Evolutionary conservation across 2,888 invertebrate genomes (phyloP), one percentile per base, ranked within the genome.

Genomic region (Branchellion lobata): DNA sequence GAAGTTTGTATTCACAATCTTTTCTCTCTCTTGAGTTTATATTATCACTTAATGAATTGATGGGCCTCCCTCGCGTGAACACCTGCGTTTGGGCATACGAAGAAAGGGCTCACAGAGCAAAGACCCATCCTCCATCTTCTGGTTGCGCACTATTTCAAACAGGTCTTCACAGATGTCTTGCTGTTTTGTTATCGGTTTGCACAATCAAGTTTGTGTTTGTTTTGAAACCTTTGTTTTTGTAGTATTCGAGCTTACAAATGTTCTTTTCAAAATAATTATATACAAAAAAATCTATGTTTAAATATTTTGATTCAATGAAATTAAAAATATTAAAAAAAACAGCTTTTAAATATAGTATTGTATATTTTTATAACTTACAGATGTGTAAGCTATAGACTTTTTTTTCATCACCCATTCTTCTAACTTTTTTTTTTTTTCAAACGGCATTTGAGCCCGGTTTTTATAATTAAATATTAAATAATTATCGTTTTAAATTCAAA

Each of bases 71-170:
- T n/a, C n/a, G n/a, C n/a, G n/a, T n/a, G n/a, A n/a, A n/a, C 94
- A 96, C 80, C 96, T 91, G 81, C 96, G 90, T 86, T 97, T 97
- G 0, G 98, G 97, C 14, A 93, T 95, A 83, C 97, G 90, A 84
- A 97, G 95, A 86, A 98, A 97, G 0, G 94, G 92, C 87, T 98
- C 97, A 88, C 96, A 96, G 3, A 97, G 87, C 84, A 94, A 89
- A 0, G 92, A 90, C 0, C 96, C 96, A 89, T 96, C 96, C 83
- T 95, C 94, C 84, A 94, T 94, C 87, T 95, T 96, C 83, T 92
- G 92, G 84, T 92, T 94, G 81, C 96, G 90, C 82, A 98, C 92
- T 0, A 92, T 92, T 85, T 98, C 97, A 88, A 95, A 96, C 53
- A 98, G 88, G 86, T 94, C 95, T 87, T 96, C 96, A 82, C 89